Evolutionary conservation across 2,113 vertebrate genomes (phyloP).

Genomic region (Engraulis encrasicolus): DNA sequence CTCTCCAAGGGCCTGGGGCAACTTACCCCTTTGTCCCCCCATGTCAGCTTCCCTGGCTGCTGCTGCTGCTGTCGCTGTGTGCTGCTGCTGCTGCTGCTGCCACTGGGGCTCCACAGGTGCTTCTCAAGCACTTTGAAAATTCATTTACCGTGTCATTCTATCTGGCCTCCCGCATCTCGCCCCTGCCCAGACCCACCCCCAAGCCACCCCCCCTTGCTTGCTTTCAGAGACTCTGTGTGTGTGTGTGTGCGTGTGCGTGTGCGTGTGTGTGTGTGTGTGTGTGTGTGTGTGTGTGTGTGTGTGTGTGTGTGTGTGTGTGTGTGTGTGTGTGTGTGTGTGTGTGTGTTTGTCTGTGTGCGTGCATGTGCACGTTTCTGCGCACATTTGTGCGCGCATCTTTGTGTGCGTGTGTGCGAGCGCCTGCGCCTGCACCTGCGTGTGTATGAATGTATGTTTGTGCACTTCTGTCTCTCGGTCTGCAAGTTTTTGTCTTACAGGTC

Average conservation of each 20-base stretch:
- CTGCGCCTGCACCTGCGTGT: too few relatives aligned
- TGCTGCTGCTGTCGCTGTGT: conserved; percentile 55
- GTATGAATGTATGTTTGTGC: too few relatives aligned
- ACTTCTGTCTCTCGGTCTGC: too few relatives aligned
- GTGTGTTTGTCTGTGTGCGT: too few relatives aligned
- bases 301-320: background rate
- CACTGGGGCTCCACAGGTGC: conserved; percentile 19
- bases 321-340: background rate
- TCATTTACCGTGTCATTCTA: conserved; percentile 13
- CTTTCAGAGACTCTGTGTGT: background rate
- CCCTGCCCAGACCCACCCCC: too few relatives aligned
- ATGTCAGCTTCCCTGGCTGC: conserved; percentile 44
- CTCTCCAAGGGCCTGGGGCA: too few relatives aligned
- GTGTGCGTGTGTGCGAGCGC: background rate
- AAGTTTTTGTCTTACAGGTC: too few relatives aligned
- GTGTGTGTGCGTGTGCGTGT: background rate
- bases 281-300: background rate
- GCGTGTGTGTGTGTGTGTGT: background rate
- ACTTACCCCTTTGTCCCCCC: conserved; percentile 52
- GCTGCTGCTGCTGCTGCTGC: conserved; percentile 52
- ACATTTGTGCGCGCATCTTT: background rate
- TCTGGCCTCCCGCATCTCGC: conserved; percentile 11
- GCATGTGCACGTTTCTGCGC: background rate
- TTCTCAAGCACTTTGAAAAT: background rate
- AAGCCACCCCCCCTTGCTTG: background rate